Percentiles rank a stretch among this genome's conserved stretches.
These are phyloP conservation scores for Chamaea fasciata DNA, from an alignment of 2,113 vertebrate genomes.

Conservation along the genomic window DNA sequence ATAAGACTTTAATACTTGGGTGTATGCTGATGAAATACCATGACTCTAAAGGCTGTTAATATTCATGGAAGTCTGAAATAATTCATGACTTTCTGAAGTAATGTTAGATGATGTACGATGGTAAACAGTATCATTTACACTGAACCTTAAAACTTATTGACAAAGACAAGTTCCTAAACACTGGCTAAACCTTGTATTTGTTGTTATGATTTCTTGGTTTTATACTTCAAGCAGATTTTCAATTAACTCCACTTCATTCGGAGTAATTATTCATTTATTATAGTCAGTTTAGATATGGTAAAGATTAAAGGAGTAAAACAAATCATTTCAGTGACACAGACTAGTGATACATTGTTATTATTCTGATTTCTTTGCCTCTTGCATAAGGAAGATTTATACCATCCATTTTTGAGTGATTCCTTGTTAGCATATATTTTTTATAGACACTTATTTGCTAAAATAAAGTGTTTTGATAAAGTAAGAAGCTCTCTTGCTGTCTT, in stretches of 20 bases:
- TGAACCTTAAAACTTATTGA: constrained; percentile 80
- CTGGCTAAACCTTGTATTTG: constrained; percentile 79
- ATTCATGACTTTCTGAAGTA: constrained; percentile 75
- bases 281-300: constrained; percentile 81
- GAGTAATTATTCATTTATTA: constrained; percentile 84
- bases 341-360: constrained; percentile 78
- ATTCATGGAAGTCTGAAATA: constrained; percentile 77
- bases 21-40: constrained; percentile 71
- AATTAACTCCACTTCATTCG: constrained; percentile 77
- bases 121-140: constrained; percentile 79
- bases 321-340: constrained; percentile 80
- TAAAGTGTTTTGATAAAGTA: constrained; percentile 31
- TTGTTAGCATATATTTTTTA: constrained; percentile 63
- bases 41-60: constrained; percentile 73
- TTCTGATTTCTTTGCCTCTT: constrained; percentile 70
- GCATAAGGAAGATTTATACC: constrained; percentile 73
- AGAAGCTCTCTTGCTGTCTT: constrained; percentile 23
- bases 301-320: constrained; percentile 82
- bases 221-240: constrained; percentile 78
- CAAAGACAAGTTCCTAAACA: constrained; percentile 83
- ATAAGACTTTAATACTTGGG: constrained; percentile 70
- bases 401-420: constrained; percentile 68
- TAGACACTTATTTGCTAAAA: constrained; percentile 60
- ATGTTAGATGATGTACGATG: constrained; percentile 74
- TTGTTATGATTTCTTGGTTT: constrained; percentile 82